Conservation (phyloP, 2,113 vertebrate species). For the Anser brachyrhynchus region DNA sequence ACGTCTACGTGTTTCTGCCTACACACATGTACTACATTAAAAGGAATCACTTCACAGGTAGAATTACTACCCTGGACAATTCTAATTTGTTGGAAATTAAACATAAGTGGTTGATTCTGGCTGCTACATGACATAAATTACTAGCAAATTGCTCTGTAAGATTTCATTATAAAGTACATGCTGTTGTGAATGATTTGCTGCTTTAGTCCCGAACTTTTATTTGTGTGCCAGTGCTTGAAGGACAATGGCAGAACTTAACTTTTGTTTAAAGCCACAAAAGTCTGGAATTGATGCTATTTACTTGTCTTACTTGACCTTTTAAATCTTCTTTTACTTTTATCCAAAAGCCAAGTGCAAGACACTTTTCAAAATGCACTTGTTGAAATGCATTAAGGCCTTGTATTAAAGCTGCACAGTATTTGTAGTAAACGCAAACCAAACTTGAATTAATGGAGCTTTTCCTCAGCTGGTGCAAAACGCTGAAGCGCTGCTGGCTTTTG, state of each 20-base stretch:
- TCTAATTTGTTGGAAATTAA: constrained; percentile 47
- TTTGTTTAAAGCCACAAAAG: background rate
- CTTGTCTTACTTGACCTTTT: background rate
- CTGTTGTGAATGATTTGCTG: background rate
- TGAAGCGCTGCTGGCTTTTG: background rate
- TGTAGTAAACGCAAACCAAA: background rate
- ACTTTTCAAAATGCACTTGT: background rate
- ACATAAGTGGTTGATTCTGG: constrained; percentile 13
- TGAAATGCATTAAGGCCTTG: background rate
- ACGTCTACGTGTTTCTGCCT: background rate
- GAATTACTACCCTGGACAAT: background rate
- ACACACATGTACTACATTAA: background rate
- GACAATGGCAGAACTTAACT: background rate
- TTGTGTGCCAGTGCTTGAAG: background rate
- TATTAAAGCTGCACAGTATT: background rate
- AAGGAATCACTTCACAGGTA: background rate
- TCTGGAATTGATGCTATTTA: background rate
- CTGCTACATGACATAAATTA: constrained; percentile 42
- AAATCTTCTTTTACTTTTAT: background rate
- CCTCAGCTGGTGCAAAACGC: background rate
- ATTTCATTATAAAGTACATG: constrained; percentile 31
- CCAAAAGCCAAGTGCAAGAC: background rate
- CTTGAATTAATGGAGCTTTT: background rate
- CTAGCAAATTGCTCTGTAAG: constrained; percentile 36
- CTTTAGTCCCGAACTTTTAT: background rate